Conservation (phyloP, 2,888 invertebrate genomes). For the Papilio gigon region DNA sequence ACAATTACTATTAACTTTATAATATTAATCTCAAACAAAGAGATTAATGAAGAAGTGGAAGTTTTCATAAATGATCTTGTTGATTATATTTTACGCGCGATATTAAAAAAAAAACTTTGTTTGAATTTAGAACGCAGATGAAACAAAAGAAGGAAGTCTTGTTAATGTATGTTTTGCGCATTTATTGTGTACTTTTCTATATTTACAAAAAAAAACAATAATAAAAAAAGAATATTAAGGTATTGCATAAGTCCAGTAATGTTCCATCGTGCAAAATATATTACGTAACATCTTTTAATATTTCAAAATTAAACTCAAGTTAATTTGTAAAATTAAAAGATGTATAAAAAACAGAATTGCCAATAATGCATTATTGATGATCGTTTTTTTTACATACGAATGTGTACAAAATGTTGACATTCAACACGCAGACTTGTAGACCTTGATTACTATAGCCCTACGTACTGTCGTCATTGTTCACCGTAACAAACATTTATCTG, state of each 20-base stretch:
- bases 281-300: slow-evolving; percentile 43
- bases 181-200: too few species aligned
- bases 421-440: slow-evolving; percentile 73
- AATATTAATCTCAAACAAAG: slow-evolving; percentile 19
- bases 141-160: too few species aligned
- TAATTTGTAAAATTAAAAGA: slow-evolving; percentile 44
- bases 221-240: too few species aligned
- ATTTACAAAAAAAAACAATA: too few species aligned
- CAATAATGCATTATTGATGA: slow-evolving; percentile 50
- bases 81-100: too few species aligned
- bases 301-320: slow-evolving; percentile 40
- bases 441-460: slow-evolving; percentile 73
- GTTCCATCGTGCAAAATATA: not conserved
- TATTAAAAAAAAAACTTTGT: too few species aligned
- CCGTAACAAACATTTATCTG: slow-evolving; percentile 48
- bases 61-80: not conserved
- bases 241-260: too few species aligned
- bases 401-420: slow-evolving; percentile 77
- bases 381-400: slow-evolving; percentile 56
- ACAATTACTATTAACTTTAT: slow-evolving; percentile 11
- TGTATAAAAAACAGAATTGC: slow-evolving; percentile 45
- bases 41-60: not conserved
- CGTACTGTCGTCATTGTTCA: slow-evolving; percentile 47
- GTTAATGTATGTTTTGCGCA: too few species aligned
- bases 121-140: too few species aligned